These are phyloP conservation scores for Pterois miles DNA, from an alignment of 2,797 vertebrate genomes.

Conservation along the genomic window DNA sequence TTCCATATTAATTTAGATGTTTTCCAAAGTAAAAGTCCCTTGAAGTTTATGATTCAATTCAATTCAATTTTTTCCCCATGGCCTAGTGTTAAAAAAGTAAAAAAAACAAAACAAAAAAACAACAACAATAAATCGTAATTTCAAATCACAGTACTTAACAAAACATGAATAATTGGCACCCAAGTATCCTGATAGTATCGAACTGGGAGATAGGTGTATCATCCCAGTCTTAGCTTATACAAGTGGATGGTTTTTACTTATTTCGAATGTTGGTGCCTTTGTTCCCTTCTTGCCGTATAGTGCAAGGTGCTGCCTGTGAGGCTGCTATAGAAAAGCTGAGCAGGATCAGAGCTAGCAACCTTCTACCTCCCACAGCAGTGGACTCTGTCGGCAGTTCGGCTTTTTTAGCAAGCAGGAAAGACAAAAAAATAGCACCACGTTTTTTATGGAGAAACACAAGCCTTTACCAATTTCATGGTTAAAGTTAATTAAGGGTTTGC, in stretches of 20 bases:
- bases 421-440: slow-evolving; percentile 7
- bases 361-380: slow-evolving; percentile 1
- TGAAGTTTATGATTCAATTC: too few species aligned
- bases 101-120: too few species aligned
- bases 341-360: neutral
- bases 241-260: slow-evolving; percentile 5
- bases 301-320: slow-evolving; percentile 29
- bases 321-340: slow-evolving; percentile 24
- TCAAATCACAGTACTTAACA: too few species aligned
- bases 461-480: neutral
- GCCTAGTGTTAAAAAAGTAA: too few species aligned
- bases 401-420: slow-evolving; percentile 1
- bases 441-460: neutral
- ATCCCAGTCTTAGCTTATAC: neutral
- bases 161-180: too few species aligned
- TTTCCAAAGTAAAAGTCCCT: too few species aligned
- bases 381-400: neutral
- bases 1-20: too few species aligned
- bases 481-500: neutral
- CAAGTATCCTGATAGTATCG: too few species aligned
- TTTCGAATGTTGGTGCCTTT: neutral
- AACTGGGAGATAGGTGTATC: too few species aligned
- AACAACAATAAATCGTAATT: too few species aligned
- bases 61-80: too few species aligned
- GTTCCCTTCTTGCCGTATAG: neutral